Evolutionary conservation across 2,888 invertebrate genomes (phyloP), one percentile per base, ranked within the genome.

Genomic region (Cyclophora punctaria): DNA sequence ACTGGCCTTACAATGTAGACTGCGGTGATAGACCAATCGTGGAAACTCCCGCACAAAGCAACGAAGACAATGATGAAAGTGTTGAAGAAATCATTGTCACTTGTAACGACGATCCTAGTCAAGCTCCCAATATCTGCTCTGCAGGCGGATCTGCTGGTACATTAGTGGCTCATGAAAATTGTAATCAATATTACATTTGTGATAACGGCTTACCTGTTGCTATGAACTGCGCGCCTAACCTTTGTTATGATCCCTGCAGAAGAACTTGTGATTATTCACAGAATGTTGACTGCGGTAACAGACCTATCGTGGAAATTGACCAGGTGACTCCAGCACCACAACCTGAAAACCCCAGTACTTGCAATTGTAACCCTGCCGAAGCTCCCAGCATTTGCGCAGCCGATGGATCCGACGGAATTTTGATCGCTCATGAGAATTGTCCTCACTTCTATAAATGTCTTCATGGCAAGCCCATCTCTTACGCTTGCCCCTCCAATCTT

Each of bases 391-490:
- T 73, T 35, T 75, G 75, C 47, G 62, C 61, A 2, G 57, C 56
- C 20, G 56, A 58, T 4, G 64, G 52, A 3, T 69, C 71, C 2
- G 59, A 69, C 7, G 71, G 71, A 3, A 50, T 60, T 7, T 52
- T 75, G 0, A 50, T 75, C 0, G 75, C 76, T 3, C 66, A 75
- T n/a, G 69, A 71, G 58, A 61, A 69, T 48, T 75, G 75, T 51
- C 68, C 71, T 49, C 56, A 72, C 43, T 73, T 69, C 46, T 75
- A 73, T 41, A 63, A 56, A 46, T 73, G 73, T 34, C 41, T 34
- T 1, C 4, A 62, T n/a, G 67, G 69, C 5, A 20, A 20, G 2
- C 66, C 67, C 1, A 60, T 68, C 3, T 52, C 59, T 0, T 5
- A 59, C 6, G 35, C 3, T 0, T 73, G 73, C 34, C 55, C 52